These are phyloP conservation scores for Sarcophaga carnaria DNA, from an alignment of 2,888 invertebrate genomes.

Conservation along the genomic window DNA sequence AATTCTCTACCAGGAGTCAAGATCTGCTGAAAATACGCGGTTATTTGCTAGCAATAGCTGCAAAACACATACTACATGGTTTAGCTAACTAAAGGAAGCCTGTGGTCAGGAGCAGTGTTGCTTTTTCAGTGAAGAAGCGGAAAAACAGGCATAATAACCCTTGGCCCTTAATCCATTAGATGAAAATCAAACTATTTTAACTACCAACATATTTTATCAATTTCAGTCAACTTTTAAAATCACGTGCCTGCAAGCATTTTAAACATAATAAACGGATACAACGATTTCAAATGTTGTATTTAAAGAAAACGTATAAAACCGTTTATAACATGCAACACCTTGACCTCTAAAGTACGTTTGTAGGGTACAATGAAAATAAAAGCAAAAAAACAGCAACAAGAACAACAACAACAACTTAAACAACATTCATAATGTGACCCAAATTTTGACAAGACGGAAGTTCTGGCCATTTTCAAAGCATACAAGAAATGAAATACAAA, in stretches of 20 bases:
- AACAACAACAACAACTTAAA: not conserved
- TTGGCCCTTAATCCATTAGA: too few species aligned
- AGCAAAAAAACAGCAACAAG: slow-evolving; percentile 15
- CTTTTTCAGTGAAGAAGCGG: too few species aligned
- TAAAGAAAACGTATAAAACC: slow-evolving; percentile 26
- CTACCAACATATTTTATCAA: too few species aligned
- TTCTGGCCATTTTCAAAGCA: slow-evolving; percentile 64
- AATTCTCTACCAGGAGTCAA: too few species aligned
- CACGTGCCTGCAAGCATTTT: not conserved
- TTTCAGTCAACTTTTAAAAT: too few species aligned
- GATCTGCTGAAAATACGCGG: too few species aligned
- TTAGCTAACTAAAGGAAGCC: too few species aligned
- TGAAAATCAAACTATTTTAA: too few species aligned
- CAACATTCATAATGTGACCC: slow-evolving; percentile 61
- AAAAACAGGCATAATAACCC: too few species aligned
- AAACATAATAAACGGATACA: not conserved
- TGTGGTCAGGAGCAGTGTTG: too few species aligned
- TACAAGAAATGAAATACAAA: not conserved
- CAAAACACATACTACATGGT: too few species aligned
- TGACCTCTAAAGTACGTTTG: not conserved
- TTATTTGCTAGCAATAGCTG: too few species aligned
- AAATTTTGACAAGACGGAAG: slow-evolving; percentile 68
- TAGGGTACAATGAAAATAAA: slow-evolving; percentile 9
- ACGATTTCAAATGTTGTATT: not conserved
- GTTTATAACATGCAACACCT: slow-evolving; percentile 49